A percentile compares a stretch with the other conserved stretches of the same genome.
Conservation (phyloP, 2,888 invertebrate species). For the Metacarcinus magister region DNA sequence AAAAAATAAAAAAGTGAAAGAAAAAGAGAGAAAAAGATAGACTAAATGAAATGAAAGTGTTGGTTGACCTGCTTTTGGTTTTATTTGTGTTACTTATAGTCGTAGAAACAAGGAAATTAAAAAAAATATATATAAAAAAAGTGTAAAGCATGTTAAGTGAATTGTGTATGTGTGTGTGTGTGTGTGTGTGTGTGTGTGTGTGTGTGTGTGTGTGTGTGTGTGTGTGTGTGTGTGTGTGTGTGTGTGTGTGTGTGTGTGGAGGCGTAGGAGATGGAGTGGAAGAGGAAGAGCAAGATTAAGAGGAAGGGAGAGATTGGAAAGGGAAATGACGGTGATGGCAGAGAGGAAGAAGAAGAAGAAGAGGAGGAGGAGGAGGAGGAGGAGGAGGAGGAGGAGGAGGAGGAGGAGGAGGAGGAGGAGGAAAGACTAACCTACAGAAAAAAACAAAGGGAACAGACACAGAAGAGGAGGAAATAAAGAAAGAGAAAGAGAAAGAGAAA, state of each 20-base stretch:
- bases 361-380: background rate
- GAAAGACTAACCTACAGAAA: background rate
- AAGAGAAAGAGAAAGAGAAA: background rate
- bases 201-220: slow-evolving; percentile 2
- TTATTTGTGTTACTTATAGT: no score
- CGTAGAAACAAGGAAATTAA: no score
- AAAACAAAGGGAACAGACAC: background rate
- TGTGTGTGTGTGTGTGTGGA: background rate
- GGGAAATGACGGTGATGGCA: background rate
- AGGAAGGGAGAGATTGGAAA: background rate
- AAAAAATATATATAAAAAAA: no score
- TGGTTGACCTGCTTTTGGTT: no score
- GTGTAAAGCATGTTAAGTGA: no score
- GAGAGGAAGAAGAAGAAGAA: slow-evolving; percentile 7
- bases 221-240: slow-evolving; percentile 2
- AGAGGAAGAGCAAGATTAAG: slow-evolving; percentile 11
- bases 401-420: background rate
- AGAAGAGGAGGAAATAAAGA: no score
- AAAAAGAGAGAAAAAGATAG: no score
- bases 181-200: background rate
- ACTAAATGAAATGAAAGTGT: background rate
- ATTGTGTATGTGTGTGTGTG: background rate
- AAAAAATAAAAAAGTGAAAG: background rate
- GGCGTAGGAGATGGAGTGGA: background rate
- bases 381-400: background rate